These are phyloP conservation scores for Andricus curvator DNA, from an alignment of 2,888 invertebrate species.

Conservation along the genomic window DNA sequence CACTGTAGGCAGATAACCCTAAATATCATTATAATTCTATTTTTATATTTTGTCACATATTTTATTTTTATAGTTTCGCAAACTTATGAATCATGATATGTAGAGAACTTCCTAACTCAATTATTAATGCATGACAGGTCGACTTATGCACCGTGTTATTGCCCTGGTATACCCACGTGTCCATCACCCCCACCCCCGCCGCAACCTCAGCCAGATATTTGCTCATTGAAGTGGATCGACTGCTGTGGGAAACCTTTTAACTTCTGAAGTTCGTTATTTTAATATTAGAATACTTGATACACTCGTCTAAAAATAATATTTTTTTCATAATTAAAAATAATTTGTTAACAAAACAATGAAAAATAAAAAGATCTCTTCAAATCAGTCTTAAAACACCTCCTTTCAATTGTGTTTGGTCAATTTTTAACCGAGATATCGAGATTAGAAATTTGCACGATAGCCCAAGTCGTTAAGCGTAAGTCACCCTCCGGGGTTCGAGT, in stretches of 20 bases:
- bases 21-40: background rate
- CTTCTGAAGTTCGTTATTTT: slow-evolving; percentile 44
- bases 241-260: slow-evolving; percentile 60
- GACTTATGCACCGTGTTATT: slow-evolving; percentile 63
- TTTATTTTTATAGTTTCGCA: slow-evolving; percentile 1
- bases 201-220: slow-evolving; percentile 49
- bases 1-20: background rate
- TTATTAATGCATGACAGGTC: slow-evolving; percentile 55
- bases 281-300: too few species aligned
- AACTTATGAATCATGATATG: background rate
- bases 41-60: background rate
- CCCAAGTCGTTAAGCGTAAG: too few species aligned
- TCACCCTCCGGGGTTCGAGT: too few species aligned
- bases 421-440: too few species aligned
- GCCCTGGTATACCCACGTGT: slow-evolving; percentile 56
- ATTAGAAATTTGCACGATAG: too few species aligned
- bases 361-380: too few species aligned
- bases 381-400: too few species aligned
- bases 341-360: too few species aligned
- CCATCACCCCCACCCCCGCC: slow-evolving; percentile 42
- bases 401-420: too few species aligned
- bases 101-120: slow-evolving; percentile 14
- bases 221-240: slow-evolving; percentile 61
- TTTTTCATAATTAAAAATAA: too few species aligned
- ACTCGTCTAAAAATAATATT: too few species aligned